Percentiles rank a stretch among this genome's conserved stretches.
Evolutionary conservation across 2,797 vertebrate genomes (phyloP).

Genomic region (Micrastur ruficollis): DNA sequence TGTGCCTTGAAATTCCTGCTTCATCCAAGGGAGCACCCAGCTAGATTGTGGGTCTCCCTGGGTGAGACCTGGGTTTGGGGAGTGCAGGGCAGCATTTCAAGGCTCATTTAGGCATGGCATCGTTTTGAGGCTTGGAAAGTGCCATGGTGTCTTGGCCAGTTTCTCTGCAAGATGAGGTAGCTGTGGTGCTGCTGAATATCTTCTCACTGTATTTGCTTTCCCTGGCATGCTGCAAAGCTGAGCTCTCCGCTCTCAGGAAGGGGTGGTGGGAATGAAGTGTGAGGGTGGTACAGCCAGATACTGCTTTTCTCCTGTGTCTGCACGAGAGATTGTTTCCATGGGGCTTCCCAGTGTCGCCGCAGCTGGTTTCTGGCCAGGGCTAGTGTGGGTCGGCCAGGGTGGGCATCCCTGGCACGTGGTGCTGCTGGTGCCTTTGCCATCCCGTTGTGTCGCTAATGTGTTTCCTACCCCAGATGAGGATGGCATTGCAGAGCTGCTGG

Average conservation of each 20-base stretch:
- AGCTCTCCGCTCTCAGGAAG: background rate
- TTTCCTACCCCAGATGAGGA: background rate
- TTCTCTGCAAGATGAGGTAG: background rate
- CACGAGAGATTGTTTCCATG: background rate
- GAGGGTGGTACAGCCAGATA: background rate
- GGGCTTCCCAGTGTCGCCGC: background rate
- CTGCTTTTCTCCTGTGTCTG: background rate
- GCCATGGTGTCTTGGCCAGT: rapidly evolving
- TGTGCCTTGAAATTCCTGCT: background rate
- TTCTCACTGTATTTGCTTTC: background rate
- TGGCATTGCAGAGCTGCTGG: background rate
- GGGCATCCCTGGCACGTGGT: background rate
- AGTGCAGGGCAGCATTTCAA: background rate
- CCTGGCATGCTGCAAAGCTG: background rate
- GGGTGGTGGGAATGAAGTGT: background rate
- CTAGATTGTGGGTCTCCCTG: background rate
- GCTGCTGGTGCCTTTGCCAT: background rate
- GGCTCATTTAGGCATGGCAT: rapidly evolving
- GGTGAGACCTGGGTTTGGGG: background rate
- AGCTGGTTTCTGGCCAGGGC: background rate
- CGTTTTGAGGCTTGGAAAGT: rapidly evolving
- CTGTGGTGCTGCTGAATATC: background rate
- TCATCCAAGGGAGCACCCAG: background rate
- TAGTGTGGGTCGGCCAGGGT: background rate
- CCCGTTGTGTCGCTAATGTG: rapidly evolving